Evolutionary conservation across 1,140 invertebrate genomes (phyloP), one percentile per base, ranked within the genome.

Genomic region (Apis mellifera): DNA sequence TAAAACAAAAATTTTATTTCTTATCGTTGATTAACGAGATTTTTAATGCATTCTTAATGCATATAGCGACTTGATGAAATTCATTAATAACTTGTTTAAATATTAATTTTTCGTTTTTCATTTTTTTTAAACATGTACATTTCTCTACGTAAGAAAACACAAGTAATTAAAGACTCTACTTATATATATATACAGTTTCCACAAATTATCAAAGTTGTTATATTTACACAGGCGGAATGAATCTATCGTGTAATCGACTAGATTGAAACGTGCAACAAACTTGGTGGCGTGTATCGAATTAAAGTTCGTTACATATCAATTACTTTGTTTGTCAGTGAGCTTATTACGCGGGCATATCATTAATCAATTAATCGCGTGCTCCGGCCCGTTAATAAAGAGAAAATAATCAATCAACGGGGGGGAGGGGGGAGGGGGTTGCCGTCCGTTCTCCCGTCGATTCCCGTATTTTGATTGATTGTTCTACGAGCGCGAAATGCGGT

Each of bases 391-490:
- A 82, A 82, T 82, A 76, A 66, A 75, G 70, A 74, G 79, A 82
- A 75, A 82, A 82, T 76, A 76, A 82, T 82, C 73, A 76, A 82
- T 82, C 79, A 82, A 50, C 72, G 21, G 26, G 26, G n/a, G n/a
- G n/a, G n/a, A n/a, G n/a, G n/a, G n/a, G n/a, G n/a, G n/a, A n/a
- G 21, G 26, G 26, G 9, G 71, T 32, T 11, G 71, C 9, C 26
- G 42, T 23, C 59, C 48, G 73, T 52, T 75, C 32, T 42, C 55
- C 54, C 59, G 69, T 76, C 79, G 79, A 81, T 75, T 66, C 54
- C 32, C 54, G 72, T 69, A 76, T 66, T 82, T 82, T 82, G 79
- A 82, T 76, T 69, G 79, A 82, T 82, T 76, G 79, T 82, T 66
- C 72, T 57, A 66, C 73, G 54, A 52, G 65, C 79, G 64, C 79